Evolutionary conservation across 2,797 vertebrate genomes (phyloP).

Genomic region (Clarias fuscus): DNA sequence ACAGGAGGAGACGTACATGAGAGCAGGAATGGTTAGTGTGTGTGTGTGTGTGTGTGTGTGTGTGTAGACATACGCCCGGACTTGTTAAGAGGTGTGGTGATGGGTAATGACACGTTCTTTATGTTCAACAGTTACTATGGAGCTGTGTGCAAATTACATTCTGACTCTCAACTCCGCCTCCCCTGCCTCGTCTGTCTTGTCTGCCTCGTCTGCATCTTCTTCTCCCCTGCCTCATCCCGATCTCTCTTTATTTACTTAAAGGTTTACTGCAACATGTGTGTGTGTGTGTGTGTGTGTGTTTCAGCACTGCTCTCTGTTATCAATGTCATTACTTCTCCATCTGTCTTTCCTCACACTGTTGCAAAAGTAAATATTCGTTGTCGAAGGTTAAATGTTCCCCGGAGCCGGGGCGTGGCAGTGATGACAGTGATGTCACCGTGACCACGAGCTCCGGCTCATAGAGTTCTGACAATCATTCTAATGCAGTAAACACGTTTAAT

Average conservation of each 20-base stretch:
- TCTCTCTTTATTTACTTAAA: not conserved
- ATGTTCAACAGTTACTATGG: no score
- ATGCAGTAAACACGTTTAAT: constrained; percentile 9
- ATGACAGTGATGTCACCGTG: not conserved
- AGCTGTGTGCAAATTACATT: no score
- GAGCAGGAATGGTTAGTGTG: not conserved
- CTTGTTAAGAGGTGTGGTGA: no score
- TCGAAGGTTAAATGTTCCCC: constrained; percentile 16
- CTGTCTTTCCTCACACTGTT: constrained; percentile 6
- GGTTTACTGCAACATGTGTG: not conserved
- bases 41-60: not conserved
- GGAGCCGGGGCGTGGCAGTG: not conserved
- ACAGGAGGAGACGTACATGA: not conserved
- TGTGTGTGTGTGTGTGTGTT: not conserved
- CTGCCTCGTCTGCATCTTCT: no score
- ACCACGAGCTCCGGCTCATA: not conserved
- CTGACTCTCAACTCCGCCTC: no score
- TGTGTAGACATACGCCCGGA: no score
- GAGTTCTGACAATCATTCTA: not conserved
- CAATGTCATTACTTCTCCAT: not conserved
- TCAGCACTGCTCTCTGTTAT: not conserved
- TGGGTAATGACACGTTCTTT: no score
- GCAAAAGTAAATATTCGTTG: constrained; percentile 34
- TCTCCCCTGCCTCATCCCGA: no score
- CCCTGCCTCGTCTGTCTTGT: no score